Base-by-base conservation (phyloP, 2,888 invertebrate species). In the Papilio protenor region DNA sequence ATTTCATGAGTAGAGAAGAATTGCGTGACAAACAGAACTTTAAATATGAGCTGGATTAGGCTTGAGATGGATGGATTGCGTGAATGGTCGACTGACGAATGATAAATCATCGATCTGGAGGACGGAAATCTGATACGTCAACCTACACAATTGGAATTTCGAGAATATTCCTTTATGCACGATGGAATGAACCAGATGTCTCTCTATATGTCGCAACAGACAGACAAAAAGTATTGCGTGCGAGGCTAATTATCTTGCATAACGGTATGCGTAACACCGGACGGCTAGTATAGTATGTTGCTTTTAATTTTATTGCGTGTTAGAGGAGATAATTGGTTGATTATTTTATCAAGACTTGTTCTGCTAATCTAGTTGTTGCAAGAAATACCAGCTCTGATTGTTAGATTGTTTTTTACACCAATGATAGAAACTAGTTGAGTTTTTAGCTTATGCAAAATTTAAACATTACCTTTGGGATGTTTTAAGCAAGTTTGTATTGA, bases 201-300 rank as follows among this genome's bases (percentile, higher is more conserved):
- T 18, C 47, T 52, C 49, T 45, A 33, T 23, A 73, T 73, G 57
- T 66, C 45, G 77, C 72, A 77, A 77, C 61, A 57, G 52, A 59
- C 40, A 45, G 40, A 40, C 40, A 66, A 18, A 49, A 21, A 71
- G 18, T 6, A 12, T 59, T 64, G 76, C 72, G 52, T 59, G 55
- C 73, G 73, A 57, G 2, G 11, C 77, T 77, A 77, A 77, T 73
- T 77, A 11, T 57, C 40, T 47, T 66, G 72, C 55, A 77, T 73
- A 77, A 77, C 77, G 77, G 73, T 49, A 73, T 45, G 55, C 57
- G 72, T 66, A 73, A 72, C 64, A 64, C 71, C 69, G 69, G 75
- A 47, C 76, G 59, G 2, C 40, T 66, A 33, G 33, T n/a, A 40
- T 40, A 66, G 33, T 33, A 40, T n/a, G 18, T 18, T 66, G 40